Evolutionary conservation across 2,797 vertebrate species (phyloP).

Genomic region (Lacerta viridis): DNA sequence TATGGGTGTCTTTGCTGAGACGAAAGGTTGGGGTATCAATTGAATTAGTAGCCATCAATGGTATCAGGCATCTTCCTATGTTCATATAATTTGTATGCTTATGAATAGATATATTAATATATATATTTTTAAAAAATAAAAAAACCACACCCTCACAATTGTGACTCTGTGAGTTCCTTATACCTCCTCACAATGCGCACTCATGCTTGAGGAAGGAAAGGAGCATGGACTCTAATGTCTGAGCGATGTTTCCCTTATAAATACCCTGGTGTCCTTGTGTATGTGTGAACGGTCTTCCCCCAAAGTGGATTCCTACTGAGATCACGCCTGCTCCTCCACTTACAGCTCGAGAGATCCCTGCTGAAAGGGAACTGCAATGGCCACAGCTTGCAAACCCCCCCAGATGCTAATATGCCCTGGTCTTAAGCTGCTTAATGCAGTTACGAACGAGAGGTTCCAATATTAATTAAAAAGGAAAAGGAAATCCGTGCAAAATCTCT

Average conservation of each 20-base stretch:
- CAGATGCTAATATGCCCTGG: neutral
- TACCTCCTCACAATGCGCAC: too few species aligned
- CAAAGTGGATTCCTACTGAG: accelerated
- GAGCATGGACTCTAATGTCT: too few species aligned
- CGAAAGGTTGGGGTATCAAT: too few species aligned
- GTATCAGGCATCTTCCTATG: too few species aligned
- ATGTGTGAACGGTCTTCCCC: neutral
- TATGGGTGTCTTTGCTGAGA: too few species aligned
- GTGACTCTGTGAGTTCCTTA: too few species aligned
- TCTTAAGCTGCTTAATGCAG: neutral
- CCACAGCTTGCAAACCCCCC: neutral
- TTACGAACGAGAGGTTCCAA: neutral
- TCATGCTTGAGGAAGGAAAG: too few species aligned
- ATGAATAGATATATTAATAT: too few species aligned
- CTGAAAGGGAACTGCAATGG: neutral
- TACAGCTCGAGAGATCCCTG: neutral
- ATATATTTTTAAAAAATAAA: too few species aligned
- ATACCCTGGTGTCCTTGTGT: constrained; percentile 9
- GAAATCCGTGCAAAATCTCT: neutral
- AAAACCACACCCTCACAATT: too few species aligned
- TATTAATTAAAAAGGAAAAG: constrained; percentile 12
- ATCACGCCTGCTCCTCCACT: neutral
- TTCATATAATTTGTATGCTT: too few species aligned
- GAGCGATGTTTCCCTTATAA: neutral
- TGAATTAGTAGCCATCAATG: too few species aligned